Conservation (phyloP, 2,888 invertebrate species). For the Drosophila paucipuncta region DNA sequence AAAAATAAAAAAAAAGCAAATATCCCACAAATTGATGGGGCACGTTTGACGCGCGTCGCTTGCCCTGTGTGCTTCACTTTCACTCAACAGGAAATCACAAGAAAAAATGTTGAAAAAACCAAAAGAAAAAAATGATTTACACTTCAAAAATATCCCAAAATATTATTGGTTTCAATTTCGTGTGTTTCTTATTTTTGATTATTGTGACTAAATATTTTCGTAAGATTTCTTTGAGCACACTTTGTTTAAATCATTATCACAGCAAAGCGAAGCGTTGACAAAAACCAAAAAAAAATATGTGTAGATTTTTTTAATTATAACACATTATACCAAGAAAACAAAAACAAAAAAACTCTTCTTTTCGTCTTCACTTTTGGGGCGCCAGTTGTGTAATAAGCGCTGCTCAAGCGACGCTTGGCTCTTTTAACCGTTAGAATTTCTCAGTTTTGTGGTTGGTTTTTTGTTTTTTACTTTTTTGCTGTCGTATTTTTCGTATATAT, state of each 20-base stretch:
- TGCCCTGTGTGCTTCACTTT: constrained; percentile 65
- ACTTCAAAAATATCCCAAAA: constrained; percentile 46
- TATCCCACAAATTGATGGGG: constrained; percentile 66
- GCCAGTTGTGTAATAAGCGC: constrained; percentile 51
- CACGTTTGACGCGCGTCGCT: constrained; percentile 61
- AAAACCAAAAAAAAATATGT: constrained; percentile 9
- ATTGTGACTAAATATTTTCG: constrained; percentile 5
- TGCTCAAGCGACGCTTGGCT: constrained; percentile 17
- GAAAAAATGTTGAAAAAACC: constrained; percentile 40
- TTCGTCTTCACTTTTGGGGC: constrained; percentile 17
- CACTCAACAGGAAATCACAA: constrained; percentile 53
- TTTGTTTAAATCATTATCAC: constrained; percentile 66
- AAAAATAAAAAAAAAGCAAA: constrained; percentile 3
- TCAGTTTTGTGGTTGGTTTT: constrained; percentile 13
- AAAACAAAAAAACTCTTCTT: constrained; percentile 25
- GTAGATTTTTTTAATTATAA: constrained; percentile 32
- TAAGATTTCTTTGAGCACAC: constrained; percentile 27
- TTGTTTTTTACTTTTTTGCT: neutral
- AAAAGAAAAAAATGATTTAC: constrained; percentile 12
- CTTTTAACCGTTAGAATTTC: constrained; percentile 69
- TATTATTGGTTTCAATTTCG: constrained; percentile 48
- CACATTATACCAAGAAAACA: constrained; percentile 17
- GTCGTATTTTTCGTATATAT: constrained; percentile 13
- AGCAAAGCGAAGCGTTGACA: neutral
- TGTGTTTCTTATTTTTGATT: neutral